These are phyloP conservation scores for Ashinkailepas kermadecensis DNA, from an alignment of 2,888 invertebrate genomes.

Conservation along the genomic window DNA sequence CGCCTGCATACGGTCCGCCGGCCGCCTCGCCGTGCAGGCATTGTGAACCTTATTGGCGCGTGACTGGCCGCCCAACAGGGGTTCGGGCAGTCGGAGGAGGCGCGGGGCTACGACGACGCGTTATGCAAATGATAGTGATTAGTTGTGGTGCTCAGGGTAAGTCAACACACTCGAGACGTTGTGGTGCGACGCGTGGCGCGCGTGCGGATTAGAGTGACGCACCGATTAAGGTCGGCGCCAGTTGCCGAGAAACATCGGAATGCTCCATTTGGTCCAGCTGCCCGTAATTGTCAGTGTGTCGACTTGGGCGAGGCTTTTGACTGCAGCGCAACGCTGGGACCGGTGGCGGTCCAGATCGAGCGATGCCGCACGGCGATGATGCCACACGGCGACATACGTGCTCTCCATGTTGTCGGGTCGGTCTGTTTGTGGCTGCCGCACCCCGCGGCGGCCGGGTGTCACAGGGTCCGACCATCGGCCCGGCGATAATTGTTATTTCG, in stretches of 20 bases:
- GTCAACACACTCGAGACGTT: slow-evolving; percentile 94
- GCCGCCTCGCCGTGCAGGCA: slow-evolving; percentile 85
- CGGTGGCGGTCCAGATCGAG: too few relatives aligned
- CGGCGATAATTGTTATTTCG: slow-evolving; percentile 54
- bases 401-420: slow-evolving; percentile 93
- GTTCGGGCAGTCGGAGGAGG: slow-evolving; percentile 54
- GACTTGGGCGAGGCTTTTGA: too few relatives aligned
- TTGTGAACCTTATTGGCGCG: slow-evolving; percentile 62
- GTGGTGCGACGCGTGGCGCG: slow-evolving; percentile 89
- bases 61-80: slow-evolving; percentile 46
- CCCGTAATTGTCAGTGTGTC: too few relatives aligned
- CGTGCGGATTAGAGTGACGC: slow-evolving; percentile 45
- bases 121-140: slow-evolving; percentile 78
- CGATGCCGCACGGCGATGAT: too few relatives aligned
- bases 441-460: slow-evolving; percentile 92
- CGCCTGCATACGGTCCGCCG: slow-evolving; percentile 79
- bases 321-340: too few relatives aligned
- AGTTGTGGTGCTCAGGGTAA: slow-evolving; percentile 81
- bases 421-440: too few relatives aligned
- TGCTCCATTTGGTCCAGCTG: too few relatives aligned
- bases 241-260: too few relatives aligned
- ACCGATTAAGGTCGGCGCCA: slow-evolving; percentile 51
- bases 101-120: slow-evolving; percentile 45
- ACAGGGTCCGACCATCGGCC: slow-evolving; percentile 61
- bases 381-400: slow-evolving; percentile 56